Evolutionary conservation across 2,888 invertebrate species (phyloP), one percentile per base, ranked within the genome.

Genomic region (Hypsopygia costalis): DNA sequence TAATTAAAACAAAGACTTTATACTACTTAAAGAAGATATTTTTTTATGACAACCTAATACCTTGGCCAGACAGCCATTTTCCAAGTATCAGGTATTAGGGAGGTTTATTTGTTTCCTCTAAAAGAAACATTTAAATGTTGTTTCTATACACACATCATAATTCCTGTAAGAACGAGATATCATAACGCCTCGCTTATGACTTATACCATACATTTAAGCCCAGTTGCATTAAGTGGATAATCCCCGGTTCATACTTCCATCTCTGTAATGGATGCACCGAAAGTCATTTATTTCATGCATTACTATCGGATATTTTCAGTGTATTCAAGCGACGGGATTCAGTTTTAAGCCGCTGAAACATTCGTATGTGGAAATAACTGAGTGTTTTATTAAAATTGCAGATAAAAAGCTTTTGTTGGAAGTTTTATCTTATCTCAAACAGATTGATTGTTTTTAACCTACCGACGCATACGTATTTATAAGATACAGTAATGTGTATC

Each of bases 231-330:
- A 80, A 82, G 75, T 78, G 70, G 76, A 79, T 86, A 83, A 83
- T 85, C 78, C 76, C 48, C 64, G 72, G 75, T 80, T 75, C 76
- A 82, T 80, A 80, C 78, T 78, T 78, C 74, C 81, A 85, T 82
- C 78, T 76, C 62, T 67, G 68, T 81, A 83, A 81, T 83, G 82
- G 79, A 81, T 77, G 81, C 79, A 76, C 65, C 65, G 69, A 72
- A 77, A 74, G 65, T 70, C 73, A 71, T 78, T 75, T 74, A 77
- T 75, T 63, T 25, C 25, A n/a, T 25, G 25, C 25, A 8, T 25
- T 30, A 72, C 62, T 58, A 68, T 65, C 59, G 60, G 63, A 67
- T 58, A 59, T 65, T 71, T 72, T 76, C 69, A 65, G 60, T 72
- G 55, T 55, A 52, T 60, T 58, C 50, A 54, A 66, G 57, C 59